Conservation (phyloP, 2,797 vertebrate genomes). For the Liparis tanakae region DNA sequence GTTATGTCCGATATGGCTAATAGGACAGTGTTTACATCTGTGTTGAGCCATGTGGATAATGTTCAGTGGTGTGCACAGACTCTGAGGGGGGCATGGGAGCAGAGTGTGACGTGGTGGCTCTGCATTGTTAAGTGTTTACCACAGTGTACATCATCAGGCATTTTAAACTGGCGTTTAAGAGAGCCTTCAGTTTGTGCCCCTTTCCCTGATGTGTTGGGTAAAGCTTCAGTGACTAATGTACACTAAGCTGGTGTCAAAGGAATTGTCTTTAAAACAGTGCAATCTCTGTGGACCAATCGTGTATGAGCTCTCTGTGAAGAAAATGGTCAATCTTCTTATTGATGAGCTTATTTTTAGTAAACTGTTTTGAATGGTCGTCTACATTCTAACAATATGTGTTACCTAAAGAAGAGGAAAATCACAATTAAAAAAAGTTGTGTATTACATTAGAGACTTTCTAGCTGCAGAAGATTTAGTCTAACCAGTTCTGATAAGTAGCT, state of each 20-base stretch:
- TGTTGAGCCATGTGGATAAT: slow-evolving; percentile 46
- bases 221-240: background rate
- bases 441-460: background rate
- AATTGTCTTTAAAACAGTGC: background rate
- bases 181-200: background rate
- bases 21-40: slow-evolving; percentile 47
- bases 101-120: slow-evolving; percentile 15
- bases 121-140: slow-evolving; percentile 10
- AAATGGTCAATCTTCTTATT: background rate
- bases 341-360: background rate
- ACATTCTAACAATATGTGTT: background rate
- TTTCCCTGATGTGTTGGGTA: background rate
- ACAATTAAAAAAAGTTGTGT: background rate
- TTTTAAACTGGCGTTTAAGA: background rate
- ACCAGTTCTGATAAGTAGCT: background rate
- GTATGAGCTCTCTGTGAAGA: background rate
- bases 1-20: slow-evolving; percentile 34
- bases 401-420: background rate
- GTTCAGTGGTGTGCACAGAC: slow-evolving; percentile 38
- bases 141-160: background rate
- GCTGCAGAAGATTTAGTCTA: background rate
- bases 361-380: background rate
- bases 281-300: background rate
- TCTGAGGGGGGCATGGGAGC: background rate
- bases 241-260: background rate